These are phyloP conservation scores for Sula dactylatra DNA, from an alignment of 2,113 vertebrate genomes.

Conservation along the genomic window DNA sequence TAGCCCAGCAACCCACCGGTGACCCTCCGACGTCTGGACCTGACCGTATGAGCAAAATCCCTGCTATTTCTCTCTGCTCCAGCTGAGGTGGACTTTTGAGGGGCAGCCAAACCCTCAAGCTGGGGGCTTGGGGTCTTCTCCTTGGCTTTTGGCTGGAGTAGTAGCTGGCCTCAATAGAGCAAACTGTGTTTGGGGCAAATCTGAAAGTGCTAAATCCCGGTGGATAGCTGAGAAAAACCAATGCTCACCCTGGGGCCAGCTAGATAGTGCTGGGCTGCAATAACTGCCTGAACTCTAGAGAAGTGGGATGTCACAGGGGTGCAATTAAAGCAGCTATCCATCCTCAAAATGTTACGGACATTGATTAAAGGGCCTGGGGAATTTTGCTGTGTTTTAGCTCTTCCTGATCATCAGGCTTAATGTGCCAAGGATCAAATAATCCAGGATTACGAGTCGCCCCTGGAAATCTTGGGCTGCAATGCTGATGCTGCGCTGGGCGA, in stretches of 20 bases:
- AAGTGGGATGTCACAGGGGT: background rate
- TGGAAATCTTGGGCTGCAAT: rapidly evolving
- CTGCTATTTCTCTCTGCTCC: background rate
- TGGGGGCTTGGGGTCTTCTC: background rate
- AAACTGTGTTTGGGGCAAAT: background rate
- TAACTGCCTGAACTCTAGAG: background rate
- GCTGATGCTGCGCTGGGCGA: rapidly evolving
- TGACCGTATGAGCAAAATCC: background rate
- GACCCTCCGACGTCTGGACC: background rate
- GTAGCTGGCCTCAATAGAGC: background rate
- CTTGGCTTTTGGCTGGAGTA: background rate
- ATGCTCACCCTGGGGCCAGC: background rate
- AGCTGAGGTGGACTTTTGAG: conserved; percentile 4
- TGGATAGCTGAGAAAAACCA: rapidly evolving
- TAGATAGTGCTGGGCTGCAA: background rate
- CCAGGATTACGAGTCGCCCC: rapidly evolving
- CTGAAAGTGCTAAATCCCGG: background rate
- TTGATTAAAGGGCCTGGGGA: background rate
- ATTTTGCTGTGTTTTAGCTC: background rate
- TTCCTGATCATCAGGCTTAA: background rate
- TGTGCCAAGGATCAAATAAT: background rate
- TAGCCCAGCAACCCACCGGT: background rate
- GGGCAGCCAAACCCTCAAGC: background rate
- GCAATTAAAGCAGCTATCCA: background rate
- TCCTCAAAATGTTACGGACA: background rate